These are phyloP conservation scores for Melitaea cinxia DNA, from an alignment of 1,140 invertebrate genomes.

Conservation along the genomic window DNA sequence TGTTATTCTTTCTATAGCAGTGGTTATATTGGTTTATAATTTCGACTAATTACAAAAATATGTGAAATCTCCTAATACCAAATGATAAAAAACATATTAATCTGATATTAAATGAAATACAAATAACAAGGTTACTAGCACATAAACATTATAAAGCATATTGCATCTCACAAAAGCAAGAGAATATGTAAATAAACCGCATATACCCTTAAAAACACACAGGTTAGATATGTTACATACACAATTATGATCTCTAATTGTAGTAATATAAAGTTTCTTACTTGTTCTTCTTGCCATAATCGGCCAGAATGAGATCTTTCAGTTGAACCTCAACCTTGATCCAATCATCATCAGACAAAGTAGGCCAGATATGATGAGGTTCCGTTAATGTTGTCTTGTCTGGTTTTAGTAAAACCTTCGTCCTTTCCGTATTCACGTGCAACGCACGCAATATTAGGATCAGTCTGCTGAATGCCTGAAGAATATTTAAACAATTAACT, in stretches of 20 bases:
- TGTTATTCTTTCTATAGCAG: too few species aligned
- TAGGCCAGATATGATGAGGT: slow-evolving; percentile 99
- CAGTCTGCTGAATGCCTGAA: slow-evolving; percentile 95
- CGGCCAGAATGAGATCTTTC: slow-evolving; percentile 98
- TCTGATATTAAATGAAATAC: too few species aligned
- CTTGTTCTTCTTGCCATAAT: slow-evolving; percentile 99
- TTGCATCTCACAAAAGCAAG: too few species aligned
- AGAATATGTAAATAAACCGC: too few species aligned
- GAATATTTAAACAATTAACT: neutral
- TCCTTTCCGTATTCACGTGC: slow-evolving; percentile 99
- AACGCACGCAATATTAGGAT: slow-evolving; percentile 98
- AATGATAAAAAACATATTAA: too few species aligned
- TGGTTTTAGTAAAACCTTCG: slow-evolving; percentile 98
- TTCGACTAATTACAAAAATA: too few species aligned
- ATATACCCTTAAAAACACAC: too few species aligned
- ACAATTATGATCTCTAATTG: neutral
- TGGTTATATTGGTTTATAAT: too few species aligned
- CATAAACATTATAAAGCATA: too few species aligned
- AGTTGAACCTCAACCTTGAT: slow-evolving; percentile 99
- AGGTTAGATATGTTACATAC: too few species aligned
- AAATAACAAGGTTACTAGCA: too few species aligned
- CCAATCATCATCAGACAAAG: slow-evolving; percentile 98
- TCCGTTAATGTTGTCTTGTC: slow-evolving; percentile 99
- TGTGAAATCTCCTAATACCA: too few species aligned
- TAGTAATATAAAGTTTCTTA: slow-evolving; percentile 60